phyloP scores from a whole-genome alignment of 2,797 vertebrate genomes.

The Trachurus trachurus region DNA sequence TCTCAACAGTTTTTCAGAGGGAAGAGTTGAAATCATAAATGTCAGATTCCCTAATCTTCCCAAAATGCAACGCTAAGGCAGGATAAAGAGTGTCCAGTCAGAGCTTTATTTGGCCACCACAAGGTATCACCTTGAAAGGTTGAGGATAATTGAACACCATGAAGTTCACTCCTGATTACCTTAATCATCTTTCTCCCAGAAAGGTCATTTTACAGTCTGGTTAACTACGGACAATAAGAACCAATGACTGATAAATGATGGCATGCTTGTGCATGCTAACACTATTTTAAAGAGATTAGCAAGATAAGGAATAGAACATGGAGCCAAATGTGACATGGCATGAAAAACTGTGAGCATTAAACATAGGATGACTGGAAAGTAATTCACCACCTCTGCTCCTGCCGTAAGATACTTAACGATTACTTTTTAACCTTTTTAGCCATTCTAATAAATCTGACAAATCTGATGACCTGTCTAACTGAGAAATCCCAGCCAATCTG shows the following conservation, averaged over 20 bases:
- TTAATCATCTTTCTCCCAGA: slow-evolving; percentile 64
- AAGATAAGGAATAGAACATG: slow-evolving; percentile 60
- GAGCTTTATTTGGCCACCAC: slow-evolving; percentile 43
- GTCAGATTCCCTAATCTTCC: slow-evolving; percentile 20
- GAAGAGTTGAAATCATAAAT: slow-evolving; percentile 1
- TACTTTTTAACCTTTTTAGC: slow-evolving; percentile 62
- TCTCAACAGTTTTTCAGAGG: not conserved
- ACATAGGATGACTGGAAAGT: slow-evolving; percentile 36
- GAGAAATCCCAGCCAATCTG: slow-evolving; percentile 21
- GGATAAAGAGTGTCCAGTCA: slow-evolving; percentile 30
- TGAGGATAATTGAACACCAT: slow-evolving; percentile 58
- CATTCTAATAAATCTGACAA: slow-evolving; percentile 48
- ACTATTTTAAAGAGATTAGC: slow-evolving; percentile 72
- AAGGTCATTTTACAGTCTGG: slow-evolving; percentile 75
- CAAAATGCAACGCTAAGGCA: slow-evolving; percentile 27
- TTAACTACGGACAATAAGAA: slow-evolving; percentile 74
- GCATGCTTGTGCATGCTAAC: slow-evolving; percentile 66
- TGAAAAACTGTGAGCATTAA: slow-evolving; percentile 59
- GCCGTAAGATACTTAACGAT: slow-evolving; percentile 36
- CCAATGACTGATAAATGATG: slow-evolving; percentile 73
- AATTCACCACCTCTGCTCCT: slow-evolving; percentile 48
- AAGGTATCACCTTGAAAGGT: slow-evolving; percentile 64
- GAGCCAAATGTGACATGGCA: slow-evolving; percentile 65
- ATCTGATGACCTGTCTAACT: slow-evolving; percentile 1
- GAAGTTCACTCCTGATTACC: slow-evolving; percentile 62